Conservation (phyloP, 2,797 vertebrate species). For the Microtus agrestis region DNA sequence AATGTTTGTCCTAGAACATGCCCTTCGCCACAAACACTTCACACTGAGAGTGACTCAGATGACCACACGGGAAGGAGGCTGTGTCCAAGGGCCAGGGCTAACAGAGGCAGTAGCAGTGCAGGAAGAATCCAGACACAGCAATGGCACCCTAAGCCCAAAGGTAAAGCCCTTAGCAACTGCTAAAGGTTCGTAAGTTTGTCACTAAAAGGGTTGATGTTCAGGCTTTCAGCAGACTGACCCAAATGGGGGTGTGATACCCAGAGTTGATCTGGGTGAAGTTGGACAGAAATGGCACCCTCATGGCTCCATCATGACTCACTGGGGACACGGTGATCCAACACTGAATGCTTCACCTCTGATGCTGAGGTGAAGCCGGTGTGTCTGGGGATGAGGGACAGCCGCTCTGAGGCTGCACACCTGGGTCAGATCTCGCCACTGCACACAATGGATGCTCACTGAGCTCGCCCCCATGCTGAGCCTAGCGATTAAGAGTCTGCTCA, state of each 20-base stretch:
- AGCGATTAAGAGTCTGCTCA: not conserved
- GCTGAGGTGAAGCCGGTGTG: no score
- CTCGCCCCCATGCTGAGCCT: accelerated
- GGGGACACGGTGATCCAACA: not conserved
- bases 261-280: accelerated
- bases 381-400: not conserved
- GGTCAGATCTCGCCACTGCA: not conserved
- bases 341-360: not conserved
- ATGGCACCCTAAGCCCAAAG: accelerated
- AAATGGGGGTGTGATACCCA: accelerated
- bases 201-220: not conserved
- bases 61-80: accelerated
- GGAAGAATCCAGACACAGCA: accelerated
- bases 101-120: accelerated
- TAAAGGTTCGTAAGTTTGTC: not conserved
- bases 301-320: accelerated
- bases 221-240: accelerated
- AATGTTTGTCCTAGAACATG: not conserved
- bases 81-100: accelerated
- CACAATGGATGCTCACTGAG: not conserved
- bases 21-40: not conserved
- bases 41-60: accelerated
- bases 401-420: no score
- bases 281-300: accelerated
- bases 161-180: accelerated